Evolutionary conservation across 2,113 vertebrate species (phyloP).

Genomic region (Muntiacus muntjak): DNA sequence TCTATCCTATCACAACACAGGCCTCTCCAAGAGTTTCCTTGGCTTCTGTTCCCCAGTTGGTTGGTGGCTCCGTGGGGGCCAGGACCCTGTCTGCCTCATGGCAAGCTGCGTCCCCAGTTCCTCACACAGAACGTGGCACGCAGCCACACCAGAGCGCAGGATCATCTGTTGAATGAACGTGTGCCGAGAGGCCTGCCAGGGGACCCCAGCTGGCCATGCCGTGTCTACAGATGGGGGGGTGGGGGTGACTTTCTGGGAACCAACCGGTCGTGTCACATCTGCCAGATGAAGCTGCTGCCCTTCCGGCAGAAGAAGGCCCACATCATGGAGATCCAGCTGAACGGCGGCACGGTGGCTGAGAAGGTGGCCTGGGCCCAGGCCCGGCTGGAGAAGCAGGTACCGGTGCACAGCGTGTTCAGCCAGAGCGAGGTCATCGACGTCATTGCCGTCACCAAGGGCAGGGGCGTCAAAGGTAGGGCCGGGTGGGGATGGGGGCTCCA

Average conservation of each 20-base stretch:
- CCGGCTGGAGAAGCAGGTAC: conserved; percentile 84
- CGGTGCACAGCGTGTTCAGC: conserved; percentile 80
- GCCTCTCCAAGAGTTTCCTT: neutral
- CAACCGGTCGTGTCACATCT: fast-evolving
- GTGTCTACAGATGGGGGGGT: neutral
- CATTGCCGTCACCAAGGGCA: conserved; percentile 86
- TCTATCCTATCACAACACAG: neutral
- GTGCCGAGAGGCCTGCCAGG: neutral
- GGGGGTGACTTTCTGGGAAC: neutral
- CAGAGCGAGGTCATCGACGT: conserved; percentile 86
- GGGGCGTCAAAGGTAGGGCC: conserved; percentile 83
- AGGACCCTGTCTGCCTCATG: neutral
- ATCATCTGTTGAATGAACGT: neutral
- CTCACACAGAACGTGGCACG: neutral
- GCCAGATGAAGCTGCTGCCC: conserved; percentile 85
- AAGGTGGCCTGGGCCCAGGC: conserved; percentile 86
- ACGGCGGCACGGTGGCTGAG: conserved; percentile 82
- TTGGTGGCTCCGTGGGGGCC: neutral
- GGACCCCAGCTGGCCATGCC: neutral
- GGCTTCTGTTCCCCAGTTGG: neutral
- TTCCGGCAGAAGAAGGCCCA: conserved; percentile 87
- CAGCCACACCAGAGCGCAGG: neutral
- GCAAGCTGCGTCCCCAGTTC: neutral
- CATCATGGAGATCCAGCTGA: conserved; percentile 87
- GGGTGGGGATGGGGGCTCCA: neutral